Conservation (phyloP, 2,113 vertebrate species). For the Corydoras maculifer region DNA sequence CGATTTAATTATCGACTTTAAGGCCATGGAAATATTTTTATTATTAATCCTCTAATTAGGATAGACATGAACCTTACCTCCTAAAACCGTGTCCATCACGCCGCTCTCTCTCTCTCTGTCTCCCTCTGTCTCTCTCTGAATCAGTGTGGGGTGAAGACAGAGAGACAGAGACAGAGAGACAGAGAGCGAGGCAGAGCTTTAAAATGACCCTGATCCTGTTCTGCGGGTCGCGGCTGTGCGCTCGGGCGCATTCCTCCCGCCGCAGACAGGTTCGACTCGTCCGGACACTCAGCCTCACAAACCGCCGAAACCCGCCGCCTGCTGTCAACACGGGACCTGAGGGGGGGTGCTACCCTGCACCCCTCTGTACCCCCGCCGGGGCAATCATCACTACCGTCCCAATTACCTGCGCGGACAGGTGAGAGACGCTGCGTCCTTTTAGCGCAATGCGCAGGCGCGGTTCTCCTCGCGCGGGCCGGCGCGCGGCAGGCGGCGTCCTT, state of each 20-base stretch:
- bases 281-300: neutral
- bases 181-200: neutral
- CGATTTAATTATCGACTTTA: no score
- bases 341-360: neutral
- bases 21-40: no score
- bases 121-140: conserved; percentile 15
- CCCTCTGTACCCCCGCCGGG: neutral
- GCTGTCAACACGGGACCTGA: no score
- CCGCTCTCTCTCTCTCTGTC: conserved; percentile 37
- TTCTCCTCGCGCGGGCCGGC: neutral
- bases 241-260: conserved; percentile 19
- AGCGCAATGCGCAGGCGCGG: neutral
- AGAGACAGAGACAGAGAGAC: conserved; percentile 1
- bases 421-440: neutral
- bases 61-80: conserved; percentile 13
- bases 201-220: conserved; percentile 45
- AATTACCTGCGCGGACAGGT: neutral
- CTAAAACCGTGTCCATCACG: conserved; percentile 8
- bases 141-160: neutral
- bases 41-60: no score
- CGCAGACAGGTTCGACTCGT: conserved; percentile 22
- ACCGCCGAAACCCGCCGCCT: neutral
- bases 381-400: neutral
- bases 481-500: no score
- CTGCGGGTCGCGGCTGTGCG: conserved; percentile 41